Base-by-base conservation (phyloP, 2,888 invertebrate species). In the Lingula anatina region DNA sequence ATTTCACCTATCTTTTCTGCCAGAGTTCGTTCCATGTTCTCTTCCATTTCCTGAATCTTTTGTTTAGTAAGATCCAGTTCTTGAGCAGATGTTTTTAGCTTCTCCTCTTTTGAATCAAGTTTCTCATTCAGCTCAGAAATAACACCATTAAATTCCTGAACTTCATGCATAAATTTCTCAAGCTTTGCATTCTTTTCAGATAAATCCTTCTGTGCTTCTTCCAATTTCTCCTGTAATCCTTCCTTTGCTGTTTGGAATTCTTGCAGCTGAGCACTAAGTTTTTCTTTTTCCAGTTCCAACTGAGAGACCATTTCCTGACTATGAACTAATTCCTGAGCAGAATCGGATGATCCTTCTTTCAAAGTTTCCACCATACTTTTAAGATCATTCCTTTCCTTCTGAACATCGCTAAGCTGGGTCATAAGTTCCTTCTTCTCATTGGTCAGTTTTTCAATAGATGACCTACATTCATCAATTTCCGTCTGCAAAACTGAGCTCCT, bases 101-200 rank as follows among this genome's bases (percentile, higher is more conserved):
- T 36, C 5, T 47, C 43, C 21, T 35, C 38, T 27, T 50, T 39
- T 23, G 31, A n/a, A 45, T 44, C 37, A 24, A n/a, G 35, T 25
- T 50, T 46, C 3, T 44, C 46, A 20, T 49, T 54, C 46, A 46
- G 39, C 21, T 42, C 23, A 12, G 44, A 40, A 31, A 49, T 9
- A 26, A 46, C 21, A 23, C 35, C 37, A 58, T 83, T 83, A 0
- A 85, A 82, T 66, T 85, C 84, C 56, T 87, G 86, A 50, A 88
- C 77, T 49, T 81, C 82, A 7, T 81, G 80, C 66, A 82, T 84
- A 0, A 86, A 83, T n/a, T 76, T 71, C 68, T 83, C 83, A 66
- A 84, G 83, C 57, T 81, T 79, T 64, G 83, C 83, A 57, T 81
- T 78, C 78, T 86, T 85, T 44, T 78, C 66, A 53, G 80, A 76